phyloP scores from a whole-genome alignment of 2,797 vertebrate genomes.

The Fringilla coelebs region DNA sequence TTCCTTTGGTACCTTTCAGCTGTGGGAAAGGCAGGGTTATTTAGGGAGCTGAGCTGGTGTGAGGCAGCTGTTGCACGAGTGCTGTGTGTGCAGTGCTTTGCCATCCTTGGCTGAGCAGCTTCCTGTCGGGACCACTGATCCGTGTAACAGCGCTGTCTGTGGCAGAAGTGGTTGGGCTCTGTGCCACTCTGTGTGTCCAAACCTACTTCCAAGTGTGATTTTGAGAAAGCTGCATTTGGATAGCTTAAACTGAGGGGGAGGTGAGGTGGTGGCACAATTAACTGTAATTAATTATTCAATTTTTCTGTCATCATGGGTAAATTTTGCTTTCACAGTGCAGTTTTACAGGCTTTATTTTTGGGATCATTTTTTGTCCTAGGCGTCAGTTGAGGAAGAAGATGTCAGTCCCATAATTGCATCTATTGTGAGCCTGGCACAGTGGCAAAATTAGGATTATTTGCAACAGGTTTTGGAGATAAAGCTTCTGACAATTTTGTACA shows the following conservation, averaged over 20 bases:
- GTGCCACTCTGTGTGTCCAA: not conserved
- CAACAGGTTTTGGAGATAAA: not conserved
- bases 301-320: not conserved
- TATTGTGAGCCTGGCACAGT: not conserved
- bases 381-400: not conserved
- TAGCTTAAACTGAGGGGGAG: not conserved
- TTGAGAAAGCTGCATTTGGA: not conserved
- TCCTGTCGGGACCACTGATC: not conserved
- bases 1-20: not conserved
- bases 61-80: not conserved
- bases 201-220: not conserved
- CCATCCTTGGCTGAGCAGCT: not conserved
- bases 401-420: not conserved
- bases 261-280: not conserved
- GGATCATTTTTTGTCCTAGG: not conserved
- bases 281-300: not conserved
- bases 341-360: not conserved
- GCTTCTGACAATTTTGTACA: not conserved
- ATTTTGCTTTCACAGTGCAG: not conserved
- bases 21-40: not conserved
- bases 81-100: not conserved
- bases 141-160: not conserved
- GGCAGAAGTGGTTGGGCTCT: not conserved
- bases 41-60: not conserved
- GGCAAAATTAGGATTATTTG: not conserved